Conservation (phyloP, 2,888 invertebrate species). For the Lymantria dispar region DNA sequence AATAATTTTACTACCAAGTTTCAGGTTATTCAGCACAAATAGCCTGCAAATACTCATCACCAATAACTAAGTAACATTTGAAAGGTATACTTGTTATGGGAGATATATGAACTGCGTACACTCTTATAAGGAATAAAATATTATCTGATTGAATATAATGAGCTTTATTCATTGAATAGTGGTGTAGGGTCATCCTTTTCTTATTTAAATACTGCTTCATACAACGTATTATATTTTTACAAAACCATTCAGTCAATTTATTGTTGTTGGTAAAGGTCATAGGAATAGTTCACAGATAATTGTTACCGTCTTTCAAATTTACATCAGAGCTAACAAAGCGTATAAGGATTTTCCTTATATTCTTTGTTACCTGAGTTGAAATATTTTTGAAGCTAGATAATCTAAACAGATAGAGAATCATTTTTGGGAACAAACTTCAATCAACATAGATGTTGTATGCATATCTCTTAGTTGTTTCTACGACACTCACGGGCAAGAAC, state of each 20-base stretch:
- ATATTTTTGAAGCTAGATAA: too few relatives aligned
- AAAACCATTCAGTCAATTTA: not conserved
- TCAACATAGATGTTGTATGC: too few relatives aligned
- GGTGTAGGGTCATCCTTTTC: conserved; percentile 9
- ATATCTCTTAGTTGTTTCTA: too few relatives aligned
- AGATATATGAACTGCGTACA: not conserved
- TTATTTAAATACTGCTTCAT: conserved; percentile 26
- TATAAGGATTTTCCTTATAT: too few relatives aligned
- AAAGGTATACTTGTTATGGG: not conserved
- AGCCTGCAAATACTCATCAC: conserved; percentile 20
- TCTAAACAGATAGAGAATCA: too few relatives aligned
- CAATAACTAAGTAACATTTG: not conserved
- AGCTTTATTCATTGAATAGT: not conserved
- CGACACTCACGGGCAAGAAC: too few relatives aligned
- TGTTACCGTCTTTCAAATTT: not conserved
- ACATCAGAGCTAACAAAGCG: not conserved
- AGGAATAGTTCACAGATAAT: not conserved
- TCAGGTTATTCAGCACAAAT: conserved; percentile 2
- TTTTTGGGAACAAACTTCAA: too few relatives aligned
- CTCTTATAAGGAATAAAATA: not conserved
- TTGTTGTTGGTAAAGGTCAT: not conserved
- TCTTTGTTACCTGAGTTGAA: too few relatives aligned
- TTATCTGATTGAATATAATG: not conserved
- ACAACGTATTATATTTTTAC: conserved; percentile 12
- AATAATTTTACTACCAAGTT: conserved; percentile 1